These are phyloP conservation scores for Megaceryle torquata DNA, from an alignment of 2,113 vertebrate species.

Conservation along the genomic window DNA sequence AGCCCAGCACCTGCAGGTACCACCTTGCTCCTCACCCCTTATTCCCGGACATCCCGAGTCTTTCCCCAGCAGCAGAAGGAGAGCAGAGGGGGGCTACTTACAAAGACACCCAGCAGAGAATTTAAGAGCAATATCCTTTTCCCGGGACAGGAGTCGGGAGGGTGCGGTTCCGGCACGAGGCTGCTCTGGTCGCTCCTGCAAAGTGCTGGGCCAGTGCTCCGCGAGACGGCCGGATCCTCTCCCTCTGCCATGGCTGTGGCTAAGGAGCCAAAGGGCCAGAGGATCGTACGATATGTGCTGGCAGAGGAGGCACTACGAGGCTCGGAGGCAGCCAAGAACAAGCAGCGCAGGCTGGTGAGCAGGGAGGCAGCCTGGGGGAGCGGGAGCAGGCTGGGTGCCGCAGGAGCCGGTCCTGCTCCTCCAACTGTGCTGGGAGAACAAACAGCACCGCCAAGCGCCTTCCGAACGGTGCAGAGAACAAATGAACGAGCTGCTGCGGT, in stretches of 20 bases:
- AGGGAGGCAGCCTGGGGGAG: constrained; percentile 12
- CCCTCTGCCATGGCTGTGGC: background rate
- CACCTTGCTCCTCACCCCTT: background rate
- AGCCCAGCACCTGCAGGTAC: background rate
- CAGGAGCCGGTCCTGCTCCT: background rate
- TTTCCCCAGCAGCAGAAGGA: background rate
- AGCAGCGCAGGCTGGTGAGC: background rate
- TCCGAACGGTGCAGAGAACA: background rate
- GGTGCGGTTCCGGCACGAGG: background rate
- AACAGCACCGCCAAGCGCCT: background rate
- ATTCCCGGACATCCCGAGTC: background rate
- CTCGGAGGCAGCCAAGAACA: constrained; percentile 6
- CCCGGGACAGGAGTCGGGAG: background rate
- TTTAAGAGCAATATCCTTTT: constrained; percentile 18
- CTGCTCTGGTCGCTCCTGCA: background rate
- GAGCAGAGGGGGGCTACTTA: background rate
- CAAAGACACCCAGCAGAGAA: constrained; percentile 43
- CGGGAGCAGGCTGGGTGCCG: background rate
- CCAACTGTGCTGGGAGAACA: background rate
- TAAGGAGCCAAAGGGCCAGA: background rate
- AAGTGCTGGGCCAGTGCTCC: background rate
- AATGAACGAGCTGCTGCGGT: background rate
- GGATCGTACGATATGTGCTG: background rate
- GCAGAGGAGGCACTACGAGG: background rate
- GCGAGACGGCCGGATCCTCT: background rate